These are phyloP conservation scores for Streptopelia turtur DNA, from an alignment of 2,797 vertebrate species.

Conservation along the genomic window DNA sequence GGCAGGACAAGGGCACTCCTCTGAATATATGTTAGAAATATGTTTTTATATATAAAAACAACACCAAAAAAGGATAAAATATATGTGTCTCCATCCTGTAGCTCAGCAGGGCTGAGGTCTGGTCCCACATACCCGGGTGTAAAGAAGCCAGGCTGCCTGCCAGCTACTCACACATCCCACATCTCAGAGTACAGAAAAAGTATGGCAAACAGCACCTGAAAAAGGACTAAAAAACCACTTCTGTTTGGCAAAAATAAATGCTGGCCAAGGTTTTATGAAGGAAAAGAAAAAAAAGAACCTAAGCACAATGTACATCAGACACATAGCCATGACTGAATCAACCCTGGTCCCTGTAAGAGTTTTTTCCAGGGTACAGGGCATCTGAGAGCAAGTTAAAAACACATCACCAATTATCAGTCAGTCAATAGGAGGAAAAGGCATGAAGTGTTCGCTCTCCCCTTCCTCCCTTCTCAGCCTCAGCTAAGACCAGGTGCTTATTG, in stretches of 20 bases:
- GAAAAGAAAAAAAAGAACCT: not conserved
- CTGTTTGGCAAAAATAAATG: not conserved
- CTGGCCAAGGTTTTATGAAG: not conserved
- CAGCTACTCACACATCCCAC: not conserved
- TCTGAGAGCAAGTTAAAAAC: not conserved
- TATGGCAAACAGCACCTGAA: not conserved
- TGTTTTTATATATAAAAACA: not conserved
- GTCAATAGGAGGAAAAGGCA: slow-evolving; percentile 13
- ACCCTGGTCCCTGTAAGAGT: not conserved
- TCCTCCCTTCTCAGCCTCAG: not conserved
- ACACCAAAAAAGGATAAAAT: not conserved
- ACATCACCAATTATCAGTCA: not conserved
- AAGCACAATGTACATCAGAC: rapidly evolving
- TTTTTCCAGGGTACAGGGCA: not conserved
- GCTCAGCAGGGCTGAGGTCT: not conserved
- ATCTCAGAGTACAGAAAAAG: not conserved
- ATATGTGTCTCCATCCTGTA: not conserved
- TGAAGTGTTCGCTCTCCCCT: not conserved
- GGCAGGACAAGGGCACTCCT: not conserved
- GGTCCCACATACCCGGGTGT: not conserved
- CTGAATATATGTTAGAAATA: not conserved
- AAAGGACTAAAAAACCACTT: not conserved
- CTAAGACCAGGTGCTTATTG: not conserved
- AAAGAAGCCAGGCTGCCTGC: not conserved
- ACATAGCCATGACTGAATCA: rapidly evolving